Evolutionary conservation across 1,140 invertebrate genomes (phyloP).

Genomic region (Apocrypta bakeri): DNA sequence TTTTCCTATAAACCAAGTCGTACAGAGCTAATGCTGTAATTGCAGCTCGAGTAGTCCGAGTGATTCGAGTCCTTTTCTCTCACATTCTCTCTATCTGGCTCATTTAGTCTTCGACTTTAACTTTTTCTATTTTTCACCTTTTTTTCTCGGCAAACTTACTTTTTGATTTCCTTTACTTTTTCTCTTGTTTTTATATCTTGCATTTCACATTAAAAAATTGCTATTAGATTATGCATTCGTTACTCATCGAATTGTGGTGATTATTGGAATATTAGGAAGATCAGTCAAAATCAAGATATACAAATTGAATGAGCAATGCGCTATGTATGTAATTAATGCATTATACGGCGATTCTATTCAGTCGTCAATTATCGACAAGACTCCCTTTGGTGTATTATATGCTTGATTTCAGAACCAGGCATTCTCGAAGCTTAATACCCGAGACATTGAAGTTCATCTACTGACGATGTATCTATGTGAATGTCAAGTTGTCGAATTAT

Average conservation of each 20-base stretch:
- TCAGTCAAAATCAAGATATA: too few species aligned
- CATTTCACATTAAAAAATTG: neutral
- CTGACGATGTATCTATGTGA: too few species aligned
- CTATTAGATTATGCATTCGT: too few species aligned
- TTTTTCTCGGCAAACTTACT: neutral
- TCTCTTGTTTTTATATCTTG: neutral
- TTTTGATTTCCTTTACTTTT: neutral
- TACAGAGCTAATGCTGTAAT: conserved; percentile 25
- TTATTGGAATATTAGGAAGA: too few species aligned
- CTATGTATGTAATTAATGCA: neutral
- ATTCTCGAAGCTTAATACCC: too few species aligned
- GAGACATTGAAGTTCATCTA: too few species aligned
- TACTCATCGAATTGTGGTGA: neutral
- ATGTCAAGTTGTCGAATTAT: too few species aligned
- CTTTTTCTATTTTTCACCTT: neutral
- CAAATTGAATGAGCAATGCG: too few species aligned
- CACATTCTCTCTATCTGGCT: neutral
- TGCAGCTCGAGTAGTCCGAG: conserved; percentile 13
- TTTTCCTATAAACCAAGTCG: conserved; percentile 3
- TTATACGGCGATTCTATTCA: neutral
- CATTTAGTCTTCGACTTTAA: conserved; percentile 13
- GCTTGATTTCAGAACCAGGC: neutral
- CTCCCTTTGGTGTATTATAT: neutral
- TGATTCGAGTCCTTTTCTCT: conserved; percentile 3
- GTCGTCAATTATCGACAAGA: neutral